Percentiles rank a stretch among this genome's conserved stretches.
Conservation (phyloP, 2,113 vertebrate genomes). For the Chloroceryle aenea region DNA sequence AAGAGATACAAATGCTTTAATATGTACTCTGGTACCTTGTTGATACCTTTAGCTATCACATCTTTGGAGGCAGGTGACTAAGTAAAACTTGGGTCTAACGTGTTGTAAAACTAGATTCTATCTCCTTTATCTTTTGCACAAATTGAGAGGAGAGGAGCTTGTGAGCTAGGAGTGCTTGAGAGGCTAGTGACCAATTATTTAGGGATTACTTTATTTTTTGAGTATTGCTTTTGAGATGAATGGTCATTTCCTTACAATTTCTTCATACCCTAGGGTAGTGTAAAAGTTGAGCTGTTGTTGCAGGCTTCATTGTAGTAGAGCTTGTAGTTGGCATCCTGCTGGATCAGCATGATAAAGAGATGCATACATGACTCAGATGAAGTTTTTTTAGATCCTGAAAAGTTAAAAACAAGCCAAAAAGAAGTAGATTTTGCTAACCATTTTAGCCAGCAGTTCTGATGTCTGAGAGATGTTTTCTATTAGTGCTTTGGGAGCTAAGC, state of each 20-base stretch:
- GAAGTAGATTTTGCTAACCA: not conserved
- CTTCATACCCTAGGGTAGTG: not conserved
- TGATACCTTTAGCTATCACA: not conserved
- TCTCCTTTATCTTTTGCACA: not conserved
- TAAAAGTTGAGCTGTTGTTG: not conserved
- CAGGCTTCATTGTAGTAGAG: not conserved
- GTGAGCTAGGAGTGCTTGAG: not conserved
- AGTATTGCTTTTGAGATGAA: not conserved
- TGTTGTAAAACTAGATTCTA: not conserved
- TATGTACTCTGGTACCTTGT: not conserved
- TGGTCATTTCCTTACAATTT: not conserved
- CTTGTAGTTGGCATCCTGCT: not conserved
- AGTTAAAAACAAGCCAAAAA: not conserved
- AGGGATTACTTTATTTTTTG: not conserved
- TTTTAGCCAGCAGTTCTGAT: not conserved
- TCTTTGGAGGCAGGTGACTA: not conserved
- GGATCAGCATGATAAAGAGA: not conserved
- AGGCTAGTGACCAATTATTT: not conserved
- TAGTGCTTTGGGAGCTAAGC: not conserved
- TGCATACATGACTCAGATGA: not conserved
- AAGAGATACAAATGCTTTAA: not conserved
- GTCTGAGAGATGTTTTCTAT: not conserved
- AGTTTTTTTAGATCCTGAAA: not conserved
- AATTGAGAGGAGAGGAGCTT: not conserved
- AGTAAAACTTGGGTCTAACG: not conserved